Percentiles rank a stretch among this genome's conserved stretches.
Conservation (phyloP, 2,113 vertebrate species). For the Peromyscus maniculatus region DNA sequence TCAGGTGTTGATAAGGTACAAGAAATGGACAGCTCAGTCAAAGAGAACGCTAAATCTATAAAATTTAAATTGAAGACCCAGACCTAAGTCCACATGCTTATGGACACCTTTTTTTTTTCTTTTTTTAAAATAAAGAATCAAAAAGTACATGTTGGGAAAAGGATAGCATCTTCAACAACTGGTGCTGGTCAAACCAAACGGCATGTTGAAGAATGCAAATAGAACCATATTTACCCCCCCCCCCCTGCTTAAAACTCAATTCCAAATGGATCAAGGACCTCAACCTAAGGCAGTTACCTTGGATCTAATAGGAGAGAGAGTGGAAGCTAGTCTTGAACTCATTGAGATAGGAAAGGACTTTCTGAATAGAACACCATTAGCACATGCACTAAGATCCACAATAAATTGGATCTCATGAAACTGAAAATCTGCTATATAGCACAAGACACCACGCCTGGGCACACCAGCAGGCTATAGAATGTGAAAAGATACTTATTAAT, state of each 20-base stretch:
- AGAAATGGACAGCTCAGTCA: too few relatives aligned
- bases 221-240: not conserved
- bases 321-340: not conserved
- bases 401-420: not conserved
- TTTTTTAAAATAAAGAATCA: too few relatives aligned
- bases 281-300: not conserved
- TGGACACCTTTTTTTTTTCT: not conserved
- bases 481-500: not conserved
- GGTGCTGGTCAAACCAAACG: not conserved
- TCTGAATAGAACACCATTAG: not conserved
- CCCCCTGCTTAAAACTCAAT: not conserved
- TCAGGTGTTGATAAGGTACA: too few relatives aligned
- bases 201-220: not conserved
- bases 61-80: not conserved
- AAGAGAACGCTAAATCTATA: too few relatives aligned
- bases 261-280: not conserved
- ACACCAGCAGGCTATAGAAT: not conserved
- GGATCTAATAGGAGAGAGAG: not conserved
- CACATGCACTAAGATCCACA: not conserved
- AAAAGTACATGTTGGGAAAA: not conserved
- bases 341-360: not conserved
- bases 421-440: not conserved
- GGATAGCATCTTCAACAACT: not conserved
- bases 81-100: not conserved
- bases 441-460: not conserved